Evolutionary conservation across 2,797 vertebrate genomes (phyloP).

Genomic region (Schizopygopsis malacanthus): DNA sequence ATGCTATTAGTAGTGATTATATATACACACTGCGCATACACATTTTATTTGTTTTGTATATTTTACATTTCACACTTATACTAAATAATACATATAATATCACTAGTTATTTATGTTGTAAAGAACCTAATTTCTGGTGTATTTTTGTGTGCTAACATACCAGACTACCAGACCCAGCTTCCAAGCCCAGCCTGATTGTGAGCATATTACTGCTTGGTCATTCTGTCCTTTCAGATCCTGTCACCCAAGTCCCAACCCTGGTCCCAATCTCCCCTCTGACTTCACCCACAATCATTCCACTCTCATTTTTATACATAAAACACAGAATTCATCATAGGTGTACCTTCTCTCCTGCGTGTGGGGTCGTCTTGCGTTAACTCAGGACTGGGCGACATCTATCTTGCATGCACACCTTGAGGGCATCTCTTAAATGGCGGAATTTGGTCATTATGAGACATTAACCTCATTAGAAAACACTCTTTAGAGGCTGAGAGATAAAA

Average conservation of each 20-base stretch:
- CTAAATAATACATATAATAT: not conserved
- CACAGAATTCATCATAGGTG: constrained; percentile 38
- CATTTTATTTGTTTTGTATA: not conserved
- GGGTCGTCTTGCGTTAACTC: constrained; percentile 70
- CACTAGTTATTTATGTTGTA: not conserved
- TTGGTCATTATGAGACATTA: constrained; percentile 88
- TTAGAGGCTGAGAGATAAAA: constrained; percentile 87
- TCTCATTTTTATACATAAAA: constrained; percentile 51
- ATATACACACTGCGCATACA: not conserved
- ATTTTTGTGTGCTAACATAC: not conserved
- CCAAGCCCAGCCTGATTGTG: constrained; percentile 63
- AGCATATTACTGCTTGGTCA: constrained; percentile 68
- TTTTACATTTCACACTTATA: not conserved
- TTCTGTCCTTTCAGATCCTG: constrained; percentile 60
- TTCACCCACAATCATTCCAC: constrained; percentile 52
- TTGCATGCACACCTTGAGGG: constrained; percentile 82
- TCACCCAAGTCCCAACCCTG: constrained; percentile 24
- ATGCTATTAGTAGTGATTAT: not conserved
- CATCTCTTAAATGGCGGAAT: constrained; percentile 85
- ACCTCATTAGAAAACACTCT: constrained; percentile 90
- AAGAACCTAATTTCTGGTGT: not conserved
- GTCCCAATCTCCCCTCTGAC: constrained; percentile 4
- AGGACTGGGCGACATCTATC: constrained; percentile 79
- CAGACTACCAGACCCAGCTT: constrained; percentile 32
- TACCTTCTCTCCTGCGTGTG: constrained; percentile 56